Percentiles rank a stretch among this genome's conserved stretches.
Evolutionary conservation across 2,888 invertebrate species (phyloP).

Genomic region (Pandemis corylana): DNA sequence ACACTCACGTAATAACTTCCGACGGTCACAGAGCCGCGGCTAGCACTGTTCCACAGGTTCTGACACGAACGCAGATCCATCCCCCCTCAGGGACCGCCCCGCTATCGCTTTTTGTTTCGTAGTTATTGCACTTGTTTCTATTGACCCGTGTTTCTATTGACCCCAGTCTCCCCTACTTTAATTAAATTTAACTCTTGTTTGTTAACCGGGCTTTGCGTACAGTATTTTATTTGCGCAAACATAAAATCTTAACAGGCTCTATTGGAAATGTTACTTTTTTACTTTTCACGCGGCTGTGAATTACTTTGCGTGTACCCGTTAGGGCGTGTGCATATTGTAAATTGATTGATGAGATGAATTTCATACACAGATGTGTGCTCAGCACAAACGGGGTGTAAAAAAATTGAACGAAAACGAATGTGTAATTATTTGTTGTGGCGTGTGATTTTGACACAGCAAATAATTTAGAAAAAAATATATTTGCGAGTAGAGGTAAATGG

Average conservation of each 20-base stretch:
- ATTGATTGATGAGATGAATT: constrained; percentile 6
- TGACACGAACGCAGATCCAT: no score
- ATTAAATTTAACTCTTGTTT: background rate
- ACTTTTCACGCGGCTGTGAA: background rate
- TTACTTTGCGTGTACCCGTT: constrained; percentile 1
- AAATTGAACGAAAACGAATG: background rate
- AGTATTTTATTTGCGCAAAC: background rate
- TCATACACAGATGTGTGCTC: constrained; percentile 7
- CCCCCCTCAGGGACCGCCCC: no score
- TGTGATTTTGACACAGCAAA: no score
- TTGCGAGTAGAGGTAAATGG: no score
- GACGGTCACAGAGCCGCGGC: no score
- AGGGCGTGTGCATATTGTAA: constrained; percentile 7
- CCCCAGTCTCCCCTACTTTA: no score
- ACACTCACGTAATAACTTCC: no score
- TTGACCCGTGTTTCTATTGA: no score
- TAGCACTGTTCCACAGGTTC: no score
- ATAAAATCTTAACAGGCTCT: background rate
- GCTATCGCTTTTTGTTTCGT: no score
- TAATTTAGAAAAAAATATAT: no score
- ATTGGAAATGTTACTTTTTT: background rate
- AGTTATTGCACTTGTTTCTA: no score
- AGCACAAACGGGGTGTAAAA: background rate
- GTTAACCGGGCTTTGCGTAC: background rate
- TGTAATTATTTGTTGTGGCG: background rate